Conservation (phyloP, 92 coral and sea anemone genomes). For the Umimayanthus chanpuru region DNA sequence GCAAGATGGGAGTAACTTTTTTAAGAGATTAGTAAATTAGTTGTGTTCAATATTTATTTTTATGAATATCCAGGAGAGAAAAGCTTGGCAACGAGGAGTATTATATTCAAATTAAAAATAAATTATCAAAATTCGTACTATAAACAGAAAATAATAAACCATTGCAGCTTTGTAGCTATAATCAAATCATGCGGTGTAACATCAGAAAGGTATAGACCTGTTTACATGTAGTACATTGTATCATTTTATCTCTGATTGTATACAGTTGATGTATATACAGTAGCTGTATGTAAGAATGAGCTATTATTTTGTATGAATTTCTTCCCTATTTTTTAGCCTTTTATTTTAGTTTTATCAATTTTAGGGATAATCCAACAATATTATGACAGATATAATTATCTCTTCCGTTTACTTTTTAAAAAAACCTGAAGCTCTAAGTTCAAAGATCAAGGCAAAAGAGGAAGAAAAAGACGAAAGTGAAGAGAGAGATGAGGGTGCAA, state of each 20-base stretch:
- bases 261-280: not conserved
- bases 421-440: slow-evolving; percentile 21
- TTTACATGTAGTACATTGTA: no score
- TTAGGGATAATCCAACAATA: no score
- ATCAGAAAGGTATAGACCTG: not conserved
- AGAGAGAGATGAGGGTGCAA: slow-evolving; percentile 18
- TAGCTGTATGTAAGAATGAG: no score
- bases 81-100: no score
- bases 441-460: slow-evolving; percentile 23
- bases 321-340: not conserved
- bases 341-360: no score
- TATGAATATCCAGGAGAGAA: no score
- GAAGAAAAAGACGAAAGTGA: slow-evolving; percentile 6
- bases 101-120: no score
- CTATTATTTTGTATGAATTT: not conserved
- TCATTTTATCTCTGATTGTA: not conserved
- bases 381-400: not conserved
- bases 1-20: not conserved
- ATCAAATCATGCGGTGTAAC: not conserved
- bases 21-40: no score
- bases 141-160: not conserved
- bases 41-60: not conserved
- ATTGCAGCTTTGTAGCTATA: not conserved
- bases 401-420: not conserved
- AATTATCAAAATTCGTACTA: no score